phyloP scores from a whole-genome alignment of 2,113 vertebrate genomes.

The Cynocephalus volans region DNA sequence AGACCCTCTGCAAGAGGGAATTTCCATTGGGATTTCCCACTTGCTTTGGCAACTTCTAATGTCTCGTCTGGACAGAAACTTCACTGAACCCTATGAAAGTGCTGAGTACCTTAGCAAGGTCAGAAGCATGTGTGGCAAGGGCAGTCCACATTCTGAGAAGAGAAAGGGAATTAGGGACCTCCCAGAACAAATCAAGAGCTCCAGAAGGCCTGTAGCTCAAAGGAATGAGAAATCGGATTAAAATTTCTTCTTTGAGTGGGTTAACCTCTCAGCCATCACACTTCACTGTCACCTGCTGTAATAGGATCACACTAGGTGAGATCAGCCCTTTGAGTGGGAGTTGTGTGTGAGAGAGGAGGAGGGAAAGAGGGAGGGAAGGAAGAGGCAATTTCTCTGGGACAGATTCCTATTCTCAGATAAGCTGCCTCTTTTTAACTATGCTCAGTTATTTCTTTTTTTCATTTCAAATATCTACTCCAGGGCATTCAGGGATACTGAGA shows the following conservation, averaged over 20 bases:
- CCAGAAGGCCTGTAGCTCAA: not conserved
- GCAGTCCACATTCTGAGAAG: not conserved
- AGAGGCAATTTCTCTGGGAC: not conserved
- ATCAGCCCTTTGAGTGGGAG: not conserved
- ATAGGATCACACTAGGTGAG: not conserved
- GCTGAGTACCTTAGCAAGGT: not conserved
- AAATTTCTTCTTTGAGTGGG: not conserved
- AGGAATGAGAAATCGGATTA: not conserved
- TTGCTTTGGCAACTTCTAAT: not conserved
- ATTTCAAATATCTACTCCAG: not conserved
- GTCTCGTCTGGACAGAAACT: not conserved
- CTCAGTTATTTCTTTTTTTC: not conserved
- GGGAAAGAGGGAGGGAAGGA: not conserved
- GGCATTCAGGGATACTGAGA: not conserved
- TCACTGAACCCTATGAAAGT: not conserved
- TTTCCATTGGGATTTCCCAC: not conserved
- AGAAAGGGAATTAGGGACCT: not conserved
- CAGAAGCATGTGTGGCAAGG: not conserved
- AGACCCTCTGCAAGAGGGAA: not conserved
- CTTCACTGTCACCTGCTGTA: conserved; percentile 14
- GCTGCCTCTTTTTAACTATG: not conserved
- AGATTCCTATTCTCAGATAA: conserved; percentile 14
- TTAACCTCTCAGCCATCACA: not conserved
- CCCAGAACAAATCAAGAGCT: not conserved
- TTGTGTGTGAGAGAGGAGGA: not conserved